Base-by-base conservation (phyloP, 2,113 vertebrate genomes). In the Anolis sagrei region DNA sequence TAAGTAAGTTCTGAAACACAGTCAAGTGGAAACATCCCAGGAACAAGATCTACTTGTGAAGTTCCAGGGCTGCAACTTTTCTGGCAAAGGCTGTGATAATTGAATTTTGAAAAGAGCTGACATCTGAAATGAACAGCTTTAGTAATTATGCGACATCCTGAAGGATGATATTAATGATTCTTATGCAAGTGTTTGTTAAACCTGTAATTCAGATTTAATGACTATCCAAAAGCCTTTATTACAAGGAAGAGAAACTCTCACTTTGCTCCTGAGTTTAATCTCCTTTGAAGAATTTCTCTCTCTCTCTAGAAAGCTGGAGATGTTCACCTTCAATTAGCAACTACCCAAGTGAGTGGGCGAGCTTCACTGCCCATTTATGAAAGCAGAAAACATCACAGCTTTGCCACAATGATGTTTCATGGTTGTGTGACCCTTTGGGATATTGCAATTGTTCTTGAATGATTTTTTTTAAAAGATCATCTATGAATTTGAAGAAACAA, bases 121-220 rank as follows among this genome's bases (percentile, higher is more conserved):
- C 91, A 88, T 90, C 91, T 91, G 88, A 93, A 48, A 89, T 93
- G 87, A 51, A 82, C 49, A 85, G 23, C 69, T 82, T 92, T 93
- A 90, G 86, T 91, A 94, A 92, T 92, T 95, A 90, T 87, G 44
- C 88, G 93, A 91, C 87, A 73, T 87, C 83, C 86, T 93, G 92
- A 86, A 84, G 89, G 86, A 89, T 79, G 4, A 87, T 93, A 93
- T 89, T 92, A 95, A 94, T 94, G 82, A 93, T 94, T 89, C 84
- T 90, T 92, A 95, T 92, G 79, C 92, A 94, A 92, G 90, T 95
- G 83, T 92, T 91, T 95, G 93, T 94, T 95, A 95, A 84, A 94
- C 44, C 82, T 93, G 84, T 95, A 95, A 95, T 95, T 95, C 91
- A 94, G 84, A 95, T 87, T 94, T 94, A 91, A 93, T 91, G 91